These are phyloP conservation scores for Tachystola acroxantha DNA, from an alignment of 2,888 invertebrate genomes.

Conservation along the genomic window DNA sequence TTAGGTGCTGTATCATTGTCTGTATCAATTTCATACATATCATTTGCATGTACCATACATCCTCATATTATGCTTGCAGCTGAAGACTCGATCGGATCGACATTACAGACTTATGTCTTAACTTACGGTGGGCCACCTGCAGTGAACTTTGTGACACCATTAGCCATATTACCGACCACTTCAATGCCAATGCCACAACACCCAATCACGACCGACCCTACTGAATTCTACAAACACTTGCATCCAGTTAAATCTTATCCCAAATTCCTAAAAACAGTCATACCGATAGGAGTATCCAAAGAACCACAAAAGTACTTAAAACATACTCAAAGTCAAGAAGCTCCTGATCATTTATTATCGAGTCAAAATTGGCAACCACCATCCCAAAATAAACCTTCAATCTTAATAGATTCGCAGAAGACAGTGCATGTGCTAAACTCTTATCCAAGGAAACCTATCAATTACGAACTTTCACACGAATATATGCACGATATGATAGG, in stretches of 20 bases:
- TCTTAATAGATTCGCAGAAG: neutral
- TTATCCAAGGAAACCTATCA: constrained; percentile 15
- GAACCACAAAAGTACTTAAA: constrained; percentile 15
- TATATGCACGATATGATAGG: constrained; percentile 29
- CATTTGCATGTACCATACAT: constrained; percentile 12
- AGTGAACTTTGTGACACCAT: constrained; percentile 50
- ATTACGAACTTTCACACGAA: constrained; percentile 23
- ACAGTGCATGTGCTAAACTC: neutral
- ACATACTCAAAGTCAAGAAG: constrained; percentile 4
- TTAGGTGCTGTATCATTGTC: constrained; percentile 17
- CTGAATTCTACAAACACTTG: constrained; percentile 40
- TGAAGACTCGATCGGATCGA: constrained; percentile 40
- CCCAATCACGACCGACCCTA: constrained; percentile 35
- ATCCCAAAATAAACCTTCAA: neutral
- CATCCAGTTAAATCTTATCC: constrained; percentile 34
- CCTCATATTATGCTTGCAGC: constrained; percentile 59
- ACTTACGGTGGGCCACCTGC: constrained; percentile 23
- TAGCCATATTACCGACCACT: constrained; percentile 27
- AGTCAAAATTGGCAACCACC: constrained; percentile 18
- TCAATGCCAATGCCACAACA: constrained; percentile 24
- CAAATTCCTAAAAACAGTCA: constrained; percentile 37
- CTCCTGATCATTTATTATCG: constrained; percentile 26
- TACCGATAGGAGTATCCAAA: constrained; percentile 18
- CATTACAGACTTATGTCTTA: constrained; percentile 37
- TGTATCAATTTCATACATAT: constrained; percentile 21